Percentiles rank a stretch among this genome's conserved stretches.
Evolutionary conservation across 2,113 vertebrate species (phyloP).

Genomic region (Microcebus lehilahytsara): DNA sequence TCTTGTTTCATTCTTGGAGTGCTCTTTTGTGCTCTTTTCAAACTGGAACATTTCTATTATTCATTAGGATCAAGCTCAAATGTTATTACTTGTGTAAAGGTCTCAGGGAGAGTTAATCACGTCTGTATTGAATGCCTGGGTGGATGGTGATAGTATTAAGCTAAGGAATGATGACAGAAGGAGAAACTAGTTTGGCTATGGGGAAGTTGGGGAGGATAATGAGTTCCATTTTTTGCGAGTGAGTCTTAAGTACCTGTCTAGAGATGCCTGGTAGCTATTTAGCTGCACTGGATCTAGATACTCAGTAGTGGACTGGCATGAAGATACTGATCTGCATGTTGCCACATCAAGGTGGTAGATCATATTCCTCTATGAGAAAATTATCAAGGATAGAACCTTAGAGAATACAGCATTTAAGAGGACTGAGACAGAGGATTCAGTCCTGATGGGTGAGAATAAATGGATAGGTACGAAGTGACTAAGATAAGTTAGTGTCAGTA

Average conservation of each 20-base stretch:
- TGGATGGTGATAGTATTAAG: neutral
- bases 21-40: conserved; percentile 17
- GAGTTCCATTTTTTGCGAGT: neutral
- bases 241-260: neutral
- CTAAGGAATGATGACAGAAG: neutral
- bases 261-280: neutral
- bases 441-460: neutral
- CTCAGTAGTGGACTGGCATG: neutral
- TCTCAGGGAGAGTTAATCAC: neutral
- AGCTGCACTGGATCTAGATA: neutral
- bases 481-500: neutral
- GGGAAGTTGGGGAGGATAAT: neutral
- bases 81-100: neutral
- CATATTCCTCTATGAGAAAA: conserved; percentile 24
- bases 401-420: neutral
- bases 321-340: neutral
- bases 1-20: conserved; percentile 31
- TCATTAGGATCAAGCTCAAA: conserved; percentile 35
- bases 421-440: neutral
- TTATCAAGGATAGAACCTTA: neutral
- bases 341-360: neutral
- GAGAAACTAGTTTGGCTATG: neutral
- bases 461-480: neutral
- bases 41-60: conserved; percentile 1
- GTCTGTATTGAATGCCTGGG: neutral